These are phyloP conservation scores for Pseudopodoces humilis DNA, from an alignment of 2,113 vertebrate genomes.

Conservation along the genomic window DNA sequence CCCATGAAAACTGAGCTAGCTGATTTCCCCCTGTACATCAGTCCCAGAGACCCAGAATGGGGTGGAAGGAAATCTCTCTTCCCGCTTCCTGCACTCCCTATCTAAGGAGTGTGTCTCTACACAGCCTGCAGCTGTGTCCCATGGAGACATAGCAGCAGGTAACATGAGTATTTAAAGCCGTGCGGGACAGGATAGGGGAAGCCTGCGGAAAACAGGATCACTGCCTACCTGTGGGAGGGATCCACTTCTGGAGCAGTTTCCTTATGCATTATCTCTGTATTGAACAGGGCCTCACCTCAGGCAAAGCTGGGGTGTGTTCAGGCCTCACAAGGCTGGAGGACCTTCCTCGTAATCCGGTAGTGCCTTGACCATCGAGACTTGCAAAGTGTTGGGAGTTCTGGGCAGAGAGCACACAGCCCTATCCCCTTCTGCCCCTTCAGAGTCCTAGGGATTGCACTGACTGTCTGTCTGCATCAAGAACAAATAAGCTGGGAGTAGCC, in stretches of 20 bases:
- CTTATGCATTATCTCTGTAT: background rate
- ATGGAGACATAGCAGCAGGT: background rate
- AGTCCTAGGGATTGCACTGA: background rate
- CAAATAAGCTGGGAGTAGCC: background rate
- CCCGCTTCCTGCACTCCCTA: background rate
- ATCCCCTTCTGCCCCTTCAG: background rate
- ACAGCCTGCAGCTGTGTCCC: background rate
- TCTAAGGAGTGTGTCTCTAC: background rate
- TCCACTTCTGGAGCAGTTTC: background rate
- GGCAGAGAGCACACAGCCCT: background rate
- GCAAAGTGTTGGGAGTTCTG: background rate
- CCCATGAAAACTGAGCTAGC: background rate
- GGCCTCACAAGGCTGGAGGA: background rate
- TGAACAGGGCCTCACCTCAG: background rate
- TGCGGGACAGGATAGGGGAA: background rate
- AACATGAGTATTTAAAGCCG: background rate
- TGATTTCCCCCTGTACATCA: rapidly evolving
- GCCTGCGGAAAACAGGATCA: background rate
- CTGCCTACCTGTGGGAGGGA: background rate
- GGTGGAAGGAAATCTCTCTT: background rate
- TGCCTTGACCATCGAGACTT: background rate
- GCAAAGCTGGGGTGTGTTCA: no score
- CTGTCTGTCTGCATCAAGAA: background rate
- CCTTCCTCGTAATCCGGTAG: background rate
- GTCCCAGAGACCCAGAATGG: background rate